Conservation (phyloP, 2,113 vertebrate genomes). For the Amazona guildingii region DNA sequence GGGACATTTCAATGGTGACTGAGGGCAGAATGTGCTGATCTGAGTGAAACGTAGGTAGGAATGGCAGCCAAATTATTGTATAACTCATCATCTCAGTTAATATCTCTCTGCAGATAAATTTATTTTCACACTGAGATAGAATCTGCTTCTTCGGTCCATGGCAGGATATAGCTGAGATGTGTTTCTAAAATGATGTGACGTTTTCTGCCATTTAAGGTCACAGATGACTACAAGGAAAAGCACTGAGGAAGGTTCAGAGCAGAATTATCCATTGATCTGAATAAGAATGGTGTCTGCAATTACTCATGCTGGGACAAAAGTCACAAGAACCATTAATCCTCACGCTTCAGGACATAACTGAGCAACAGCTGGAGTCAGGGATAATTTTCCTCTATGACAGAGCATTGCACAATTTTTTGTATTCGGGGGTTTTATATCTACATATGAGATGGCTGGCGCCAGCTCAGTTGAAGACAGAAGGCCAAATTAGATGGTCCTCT, state of each 20-base stretch:
- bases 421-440: background rate
- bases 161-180: background rate
- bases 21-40: background rate
- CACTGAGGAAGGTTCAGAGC: background rate
- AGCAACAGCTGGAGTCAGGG: conserved; percentile 53
- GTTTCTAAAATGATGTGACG: background rate
- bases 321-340: conserved; percentile 32
- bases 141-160: background rate
- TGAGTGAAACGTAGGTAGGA: background rate
- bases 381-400: conserved; percentile 19
- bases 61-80: background rate
- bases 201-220: background rate
- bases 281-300: conserved; percentile 1
- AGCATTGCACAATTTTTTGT: background rate
- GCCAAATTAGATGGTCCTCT: background rate
- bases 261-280: background rate
- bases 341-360: conserved; percentile 23
- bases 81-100: background rate
- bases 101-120: background rate
- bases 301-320: conserved; percentile 28
- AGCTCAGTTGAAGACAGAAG: background rate
- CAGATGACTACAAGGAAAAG: background rate
- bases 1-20: background rate
- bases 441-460: background rate
- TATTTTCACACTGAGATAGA: background rate